These are phyloP conservation scores for Limnephilus rhombicus DNA, from an alignment of 2,888 invertebrate species.

Conservation along the genomic window DNA sequence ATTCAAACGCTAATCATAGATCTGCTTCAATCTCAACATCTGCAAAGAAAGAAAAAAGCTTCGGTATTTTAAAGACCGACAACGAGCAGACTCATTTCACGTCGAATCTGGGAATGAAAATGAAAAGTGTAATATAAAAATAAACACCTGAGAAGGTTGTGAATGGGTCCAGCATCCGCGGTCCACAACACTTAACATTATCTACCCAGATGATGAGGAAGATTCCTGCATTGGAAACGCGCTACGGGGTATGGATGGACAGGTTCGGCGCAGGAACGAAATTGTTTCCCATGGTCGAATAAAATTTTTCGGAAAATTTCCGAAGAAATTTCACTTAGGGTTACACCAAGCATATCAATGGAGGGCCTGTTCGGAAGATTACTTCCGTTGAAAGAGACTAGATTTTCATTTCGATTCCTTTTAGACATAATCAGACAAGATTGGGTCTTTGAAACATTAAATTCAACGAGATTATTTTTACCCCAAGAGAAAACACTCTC, in stretches of 20 bases:
- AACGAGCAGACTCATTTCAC: constrained; percentile 15
- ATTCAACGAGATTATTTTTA: too few species aligned
- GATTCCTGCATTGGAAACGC: constrained; percentile 34
- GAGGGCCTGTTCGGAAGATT: too few species aligned
- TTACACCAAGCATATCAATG: too few species aligned
- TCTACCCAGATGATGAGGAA: constrained; percentile 28
- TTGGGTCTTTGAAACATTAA: too few species aligned
- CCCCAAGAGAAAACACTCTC: too few species aligned
- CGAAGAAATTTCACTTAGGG: too few species aligned
- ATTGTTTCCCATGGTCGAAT: neutral
- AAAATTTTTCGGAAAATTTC: too few species aligned
- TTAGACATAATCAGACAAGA: too few species aligned
- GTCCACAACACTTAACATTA: constrained; percentile 9
- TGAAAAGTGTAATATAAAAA: constrained; percentile 25
- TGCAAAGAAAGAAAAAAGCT: neutral
- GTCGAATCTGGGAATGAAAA: constrained; percentile 22
- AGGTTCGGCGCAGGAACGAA: neutral
- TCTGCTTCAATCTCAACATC: neutral
- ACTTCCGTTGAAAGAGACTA: too few species aligned
- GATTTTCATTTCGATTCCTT: too few species aligned
- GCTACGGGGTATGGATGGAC: constrained; percentile 12
- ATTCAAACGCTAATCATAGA: neutral
- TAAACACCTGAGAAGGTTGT: neutral
- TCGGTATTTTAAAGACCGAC: neutral
- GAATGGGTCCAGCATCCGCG: constrained; percentile 13